Conservation (phyloP, 1,140 invertebrate species). For the Drosophila bipectinata region DNA sequence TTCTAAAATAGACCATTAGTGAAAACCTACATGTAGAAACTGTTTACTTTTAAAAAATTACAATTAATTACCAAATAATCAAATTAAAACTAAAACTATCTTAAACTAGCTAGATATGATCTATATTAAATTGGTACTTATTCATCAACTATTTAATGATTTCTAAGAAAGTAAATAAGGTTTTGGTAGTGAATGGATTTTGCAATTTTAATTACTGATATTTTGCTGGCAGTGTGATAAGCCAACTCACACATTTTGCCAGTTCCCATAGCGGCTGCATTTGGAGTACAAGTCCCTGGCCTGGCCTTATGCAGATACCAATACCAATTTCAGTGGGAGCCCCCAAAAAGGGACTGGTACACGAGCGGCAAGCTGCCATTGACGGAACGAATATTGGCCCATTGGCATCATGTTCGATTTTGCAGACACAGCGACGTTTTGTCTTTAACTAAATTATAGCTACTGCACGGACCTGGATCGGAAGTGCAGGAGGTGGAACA, state of each 20-base stretch:
- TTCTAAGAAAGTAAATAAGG: too few relatives aligned
- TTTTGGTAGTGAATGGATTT: too few relatives aligned
- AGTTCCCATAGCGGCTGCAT: conserved; percentile 26
- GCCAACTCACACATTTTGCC: conserved; percentile 27
- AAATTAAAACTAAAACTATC: too few relatives aligned
- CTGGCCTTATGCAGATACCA: conserved; percentile 43
- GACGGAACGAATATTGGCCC: conserved; percentile 67
- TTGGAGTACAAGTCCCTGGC: conserved; percentile 17
- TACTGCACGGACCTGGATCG: conserved; percentile 47
- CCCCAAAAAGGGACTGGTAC: conserved; percentile 57
- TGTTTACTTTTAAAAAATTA: too few relatives aligned
- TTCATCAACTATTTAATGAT: too few relatives aligned
- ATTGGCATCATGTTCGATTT: conserved; percentile 78
- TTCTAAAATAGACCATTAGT: too few relatives aligned
- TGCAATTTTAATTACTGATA: background rate
- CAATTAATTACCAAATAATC: too few relatives aligned
- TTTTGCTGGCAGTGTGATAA: conserved; percentile 19
- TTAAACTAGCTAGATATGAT: too few relatives aligned
- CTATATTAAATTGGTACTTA: too few relatives aligned
- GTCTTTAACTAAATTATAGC: conserved; percentile 81
- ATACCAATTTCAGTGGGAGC: conserved; percentile 59
- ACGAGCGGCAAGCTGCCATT: conserved; percentile 45
- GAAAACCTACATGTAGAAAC: too few relatives aligned
- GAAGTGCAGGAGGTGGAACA: conserved; percentile 10
- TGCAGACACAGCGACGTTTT: conserved; percentile 76